Conservation (phyloP, 2,113 vertebrate genomes). For the Dicaeum eximium region DNA sequence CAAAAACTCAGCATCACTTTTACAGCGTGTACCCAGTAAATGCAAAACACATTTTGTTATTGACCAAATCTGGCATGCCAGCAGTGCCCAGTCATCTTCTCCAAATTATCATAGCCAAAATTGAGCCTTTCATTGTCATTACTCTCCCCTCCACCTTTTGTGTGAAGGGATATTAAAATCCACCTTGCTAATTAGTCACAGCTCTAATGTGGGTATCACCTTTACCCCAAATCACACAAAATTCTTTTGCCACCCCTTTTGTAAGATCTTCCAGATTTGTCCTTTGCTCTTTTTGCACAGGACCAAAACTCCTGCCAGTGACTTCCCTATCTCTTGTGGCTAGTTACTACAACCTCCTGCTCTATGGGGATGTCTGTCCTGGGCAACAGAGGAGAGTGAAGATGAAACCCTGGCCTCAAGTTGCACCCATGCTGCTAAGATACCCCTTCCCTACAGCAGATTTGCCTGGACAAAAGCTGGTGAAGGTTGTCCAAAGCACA, state of each 20-base stretch:
- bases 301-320: not conserved
- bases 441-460: not conserved
- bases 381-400: not conserved
- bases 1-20: not conserved
- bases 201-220: not conserved
- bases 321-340: not conserved
- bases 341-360: not conserved
- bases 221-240: not conserved
- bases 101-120: not conserved
- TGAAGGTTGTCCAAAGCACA: not conserved
- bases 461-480: not conserved
- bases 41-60: not conserved
- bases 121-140: not conserved
- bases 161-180: not conserved
- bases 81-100: not conserved
- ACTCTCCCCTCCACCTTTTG: not conserved
- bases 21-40: not conserved
- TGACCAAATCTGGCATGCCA: not conserved
- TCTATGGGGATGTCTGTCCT: not conserved
- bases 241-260: not conserved
- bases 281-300: not conserved
- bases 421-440: not conserved
- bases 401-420: not conserved
- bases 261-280: not conserved
- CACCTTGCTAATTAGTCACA: not conserved